Percentiles rank a stretch among this genome's conserved stretches.
Evolutionary conservation across 2,888 invertebrate species (phyloP).

Genomic region (Andrena fulva): DNA sequence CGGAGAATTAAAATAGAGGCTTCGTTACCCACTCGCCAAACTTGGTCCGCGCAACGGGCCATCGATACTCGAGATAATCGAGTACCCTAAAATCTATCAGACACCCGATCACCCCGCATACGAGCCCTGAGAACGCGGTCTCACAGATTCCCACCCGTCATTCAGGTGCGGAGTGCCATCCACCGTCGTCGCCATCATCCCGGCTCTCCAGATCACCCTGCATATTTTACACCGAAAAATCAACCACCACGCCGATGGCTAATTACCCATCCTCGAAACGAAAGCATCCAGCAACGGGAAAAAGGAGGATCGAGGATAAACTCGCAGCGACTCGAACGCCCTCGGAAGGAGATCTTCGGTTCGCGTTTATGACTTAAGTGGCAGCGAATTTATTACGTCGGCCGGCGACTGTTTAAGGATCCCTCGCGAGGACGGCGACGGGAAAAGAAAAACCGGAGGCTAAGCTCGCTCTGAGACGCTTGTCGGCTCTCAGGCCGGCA

Average conservation of each 20-base stretch:
- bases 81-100: too few relatives aligned
- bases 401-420: conserved; percentile 25
- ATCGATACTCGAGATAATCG: too few relatives aligned
- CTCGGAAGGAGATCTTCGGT: neutral
- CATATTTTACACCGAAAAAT: neutral
- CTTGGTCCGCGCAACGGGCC: too few relatives aligned
- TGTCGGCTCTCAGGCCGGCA: conserved; percentile 13
- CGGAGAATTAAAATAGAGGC: neutral
- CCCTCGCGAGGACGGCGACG: neutral
- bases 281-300: neutral
- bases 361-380: conserved; percentile 46
- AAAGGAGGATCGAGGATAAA: neutral
- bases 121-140: too few relatives aligned
- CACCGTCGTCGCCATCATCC: too few relatives aligned
- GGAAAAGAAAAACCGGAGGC: neutral
- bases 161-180: too few relatives aligned
- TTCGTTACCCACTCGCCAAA: neutral
- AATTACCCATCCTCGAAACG: neutral
- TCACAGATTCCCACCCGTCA: too few relatives aligned
- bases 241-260: neutral
- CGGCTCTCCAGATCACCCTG: too few relatives aligned
- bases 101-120: too few relatives aligned
- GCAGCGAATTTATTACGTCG: conserved; percentile 36
- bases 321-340: neutral
- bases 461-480: neutral